Evolutionary conservation across 2,797 vertebrate species (phyloP), one percentile per base, ranked within the genome.

Genomic region (Spinus pinus): DNA sequence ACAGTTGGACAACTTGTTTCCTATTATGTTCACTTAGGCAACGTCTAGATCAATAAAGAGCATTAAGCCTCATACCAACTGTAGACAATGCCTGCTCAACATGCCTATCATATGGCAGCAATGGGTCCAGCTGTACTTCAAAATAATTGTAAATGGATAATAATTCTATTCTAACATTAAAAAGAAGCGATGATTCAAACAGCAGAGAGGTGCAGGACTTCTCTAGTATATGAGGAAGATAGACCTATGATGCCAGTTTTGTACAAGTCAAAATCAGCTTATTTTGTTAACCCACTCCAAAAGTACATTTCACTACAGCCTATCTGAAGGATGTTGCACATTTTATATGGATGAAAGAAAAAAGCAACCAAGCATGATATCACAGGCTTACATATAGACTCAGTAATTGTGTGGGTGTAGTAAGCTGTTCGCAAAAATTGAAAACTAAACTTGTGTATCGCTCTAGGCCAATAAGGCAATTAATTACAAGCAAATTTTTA

Each of bases 1-100:
- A 97, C 91, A 97, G 97, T 96, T 97, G 97, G 96, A 96, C 96
- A 96, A 97, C 97, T 97, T 97, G 97, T 97, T 97, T 96, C 94
- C 93, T 97, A 97, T 97, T 97, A 97, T 96, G 97, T 97, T 97
- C 97, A 97, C 91, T 97, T 95, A 94, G 81, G 91, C 86, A 97
- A 94, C 44, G 44, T 86, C 80, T 95, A 92, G 86, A 93, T 95
- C 94, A 93, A 94, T 87, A 97, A 94, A 95, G 88, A 94, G 58
- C 91, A 93, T 95, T 93, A 94, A 71, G 78, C 80, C 70, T 96
- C 89, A 91, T 81, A 89, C 85, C 95, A 96, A 71, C 66, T 96
- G 94, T 30, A 93, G 95, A 88, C 31, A 66, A 91, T 96, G 92
- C 88, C 94, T 95, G 95, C 88, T 93, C 86, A 83, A 77, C 81